Percentiles rank a stretch among this genome's conserved stretches.
phyloP scores from a whole-genome alignment of 2,797 vertebrate genomes.

The Chelon auratus region DNA sequence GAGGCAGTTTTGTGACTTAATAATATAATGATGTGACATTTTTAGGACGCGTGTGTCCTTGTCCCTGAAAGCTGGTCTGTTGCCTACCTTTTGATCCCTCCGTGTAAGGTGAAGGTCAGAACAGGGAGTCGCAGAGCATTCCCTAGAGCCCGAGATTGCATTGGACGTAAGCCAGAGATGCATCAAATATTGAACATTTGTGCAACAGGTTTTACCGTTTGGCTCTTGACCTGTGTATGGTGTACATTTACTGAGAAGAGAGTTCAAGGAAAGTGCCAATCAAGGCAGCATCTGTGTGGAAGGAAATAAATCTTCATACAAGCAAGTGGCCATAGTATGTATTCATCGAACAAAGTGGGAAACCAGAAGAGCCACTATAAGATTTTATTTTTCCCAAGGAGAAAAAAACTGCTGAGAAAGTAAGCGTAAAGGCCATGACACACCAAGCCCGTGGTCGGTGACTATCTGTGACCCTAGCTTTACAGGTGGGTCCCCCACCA shows the following conservation, averaged over 20 bases:
- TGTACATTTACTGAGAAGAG: neutral
- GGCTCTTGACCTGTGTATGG: neutral
- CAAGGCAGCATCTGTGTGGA: neutral
- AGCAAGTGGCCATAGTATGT: too few species aligned
- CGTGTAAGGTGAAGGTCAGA: slow-evolving; percentile 20
- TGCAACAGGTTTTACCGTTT: slow-evolving; percentile 34
- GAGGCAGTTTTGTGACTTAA: slow-evolving; percentile 1
- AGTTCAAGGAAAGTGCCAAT: neutral
- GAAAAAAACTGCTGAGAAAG: too few species aligned
- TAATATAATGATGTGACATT: neutral
- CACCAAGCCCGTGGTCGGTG: too few species aligned
- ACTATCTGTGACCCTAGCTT: too few species aligned
- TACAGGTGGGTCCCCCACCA: too few species aligned
- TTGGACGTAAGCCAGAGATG: slow-evolving; percentile 62
- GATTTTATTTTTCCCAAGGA: too few species aligned
- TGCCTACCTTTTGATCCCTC: slow-evolving; percentile 47
- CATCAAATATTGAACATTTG: slow-evolving; percentile 61
- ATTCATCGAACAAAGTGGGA: too few species aligned
- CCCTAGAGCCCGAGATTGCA: slow-evolving; percentile 56
- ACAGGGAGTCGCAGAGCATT: slow-evolving; percentile 26
- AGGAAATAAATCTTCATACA: too few species aligned
- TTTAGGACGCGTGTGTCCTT: neutral
- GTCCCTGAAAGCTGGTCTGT: slow-evolving; percentile 59
- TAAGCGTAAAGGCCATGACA: too few species aligned
- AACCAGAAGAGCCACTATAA: too few species aligned